Base-by-base conservation (phyloP, 2,888 invertebrate genomes). In the Synergus gifuensis region DNA sequence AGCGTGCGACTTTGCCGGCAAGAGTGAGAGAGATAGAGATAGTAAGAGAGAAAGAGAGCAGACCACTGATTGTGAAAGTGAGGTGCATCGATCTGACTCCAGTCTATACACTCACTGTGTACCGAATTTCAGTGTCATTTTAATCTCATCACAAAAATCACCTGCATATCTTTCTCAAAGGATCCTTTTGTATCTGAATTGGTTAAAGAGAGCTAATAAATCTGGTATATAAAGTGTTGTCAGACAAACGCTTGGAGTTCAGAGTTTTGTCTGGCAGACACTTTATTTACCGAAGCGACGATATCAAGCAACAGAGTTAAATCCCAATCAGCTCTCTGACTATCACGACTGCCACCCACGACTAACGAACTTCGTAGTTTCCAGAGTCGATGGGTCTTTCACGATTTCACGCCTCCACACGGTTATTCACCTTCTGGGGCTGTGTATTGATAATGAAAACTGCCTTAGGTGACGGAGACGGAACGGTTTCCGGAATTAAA, bases 101-200 rank as follows among this genome's bases (percentile, higher is more conserved):
- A 54, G 49, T 73, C 73, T 73, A 73, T 73, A 36, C 54, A 73
- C 36, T 73, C 49, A 36, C 69, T 36, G 16, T 73, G 36, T 36
- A 73, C 54, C 73, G 28, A 67, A 73, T 73, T 73, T 73, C 73
- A 73, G 54, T 73, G 73, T 54, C 54, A 73, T 54, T 73, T 73
- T 54, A 73, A 73, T 73, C 73, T 73, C 73, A 54, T 54, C 28
- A 28, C 3, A 28, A 64, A 36, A 36, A 36, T 36, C 36, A 36
- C 36, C 22, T 28, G 22, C 22, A 28, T 28, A 28, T 28, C 28
- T 36, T 54, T 3, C 9, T n/a, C 7, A 8, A 54, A 54, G 36
- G 7, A 54, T n/a, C n/a, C n/a, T 54, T 54, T 54, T 54, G 16
- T n/a, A n/a, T 9, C 8, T 54, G 9, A 54, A 54, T 49, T n/a